Evolutionary conservation across 2,888 invertebrate genomes (phyloP), one percentile per base, ranked within the genome.

Genomic region (Tricholauxania praeusta): DNA sequence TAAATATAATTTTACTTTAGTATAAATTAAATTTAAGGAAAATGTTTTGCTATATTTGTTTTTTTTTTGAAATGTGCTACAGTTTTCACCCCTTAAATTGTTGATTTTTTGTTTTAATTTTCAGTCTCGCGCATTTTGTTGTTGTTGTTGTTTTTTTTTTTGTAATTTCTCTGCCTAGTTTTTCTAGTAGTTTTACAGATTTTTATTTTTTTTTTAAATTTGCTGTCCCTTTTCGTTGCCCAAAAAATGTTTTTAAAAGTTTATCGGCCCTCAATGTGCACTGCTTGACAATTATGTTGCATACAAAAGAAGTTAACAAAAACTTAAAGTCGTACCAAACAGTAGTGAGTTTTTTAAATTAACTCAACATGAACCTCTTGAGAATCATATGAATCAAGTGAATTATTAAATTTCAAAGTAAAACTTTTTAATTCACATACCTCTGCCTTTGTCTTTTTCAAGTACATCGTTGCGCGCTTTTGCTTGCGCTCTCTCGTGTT

Each of bases 21-120:
- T 62, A 28, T 32, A 39, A 39, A 39, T 15, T 68, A 66, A 60
- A 52, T 73, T 75, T 77, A 77, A 77, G 76, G 77, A 77, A 76
- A 76, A 73, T 73, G 59, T 74, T 71, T 65, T 64, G 64, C 59
- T 64, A 39, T 65, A 17, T 71, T 19, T 73, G 64, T 57, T 68
- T 67, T 68, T 64, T 72, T 73, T 75, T 74, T 71, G 53, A 52
- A 53, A 49, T 71, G 19, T 68, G 57, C 22, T 71, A 53, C 19
- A 53, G n/a, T 59, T 67, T 59, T 60, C 59, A 17, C 32, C 28
- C 48, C 52, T 47, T 49, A 63, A 65, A 64, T 15, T 72, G 51
- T 65, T 47, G 63, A 52, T 72, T 72, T 55, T n/a, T n/a, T 32
- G 62, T 62, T 62, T 19, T 65, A 39, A 63, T 64, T 52, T 72